Evolutionary conservation across 1,140 invertebrate genomes (phyloP), one percentile per base, ranked within the genome.

Genomic region (Wiebesia pumilae): DNA sequence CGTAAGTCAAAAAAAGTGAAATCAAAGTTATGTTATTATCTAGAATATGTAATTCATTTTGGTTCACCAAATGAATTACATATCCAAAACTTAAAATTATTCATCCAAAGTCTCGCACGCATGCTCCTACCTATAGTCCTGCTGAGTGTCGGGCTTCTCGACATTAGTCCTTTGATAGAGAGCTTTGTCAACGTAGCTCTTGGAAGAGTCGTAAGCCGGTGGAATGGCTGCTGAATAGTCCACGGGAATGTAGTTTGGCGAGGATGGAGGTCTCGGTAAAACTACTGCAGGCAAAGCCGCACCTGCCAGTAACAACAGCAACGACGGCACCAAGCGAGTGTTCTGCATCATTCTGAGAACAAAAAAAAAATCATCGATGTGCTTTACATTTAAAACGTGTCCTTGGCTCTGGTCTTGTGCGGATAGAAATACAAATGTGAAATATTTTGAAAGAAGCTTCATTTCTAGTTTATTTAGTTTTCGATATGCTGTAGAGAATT

Each of bases 221-320:
- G 30, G 21, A 0, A 43, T 30, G 9, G 35, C 16, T 24, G 30
- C 35, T 0, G 24, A 65, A 43, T 89, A 90, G 3, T 90, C 89
- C 0, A 89, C 89, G 14, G 85, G 90, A n/a, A 93, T 91, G 47
- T 91, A 89, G 81, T 93, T 93, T 0, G 90, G 90, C 54, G 91
- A 91, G 0, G 92, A 92, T 1, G 93, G 93, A 79, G 93, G 93
- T 81, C 93, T 90, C 21, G 92, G 93, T 27, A 94, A 89, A 35
- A 94, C 93, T 89, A 94, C 91, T 4, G 92, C 91, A n/a, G 91
- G 89, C 27, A 87, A 84, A 12, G 65, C 81, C n/a, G 24, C 24
- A 19, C 71, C 38, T 2, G 65, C 47, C 27, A 91, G 47, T 30
- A 91, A 85, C 58, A 90, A 85, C 69, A 91, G 80, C 73, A 92